Evolutionary conservation across 2,888 invertebrate species (phyloP), one percentile per base, ranked within the genome.

Genomic region (Sarcophaga variegata): DNA sequence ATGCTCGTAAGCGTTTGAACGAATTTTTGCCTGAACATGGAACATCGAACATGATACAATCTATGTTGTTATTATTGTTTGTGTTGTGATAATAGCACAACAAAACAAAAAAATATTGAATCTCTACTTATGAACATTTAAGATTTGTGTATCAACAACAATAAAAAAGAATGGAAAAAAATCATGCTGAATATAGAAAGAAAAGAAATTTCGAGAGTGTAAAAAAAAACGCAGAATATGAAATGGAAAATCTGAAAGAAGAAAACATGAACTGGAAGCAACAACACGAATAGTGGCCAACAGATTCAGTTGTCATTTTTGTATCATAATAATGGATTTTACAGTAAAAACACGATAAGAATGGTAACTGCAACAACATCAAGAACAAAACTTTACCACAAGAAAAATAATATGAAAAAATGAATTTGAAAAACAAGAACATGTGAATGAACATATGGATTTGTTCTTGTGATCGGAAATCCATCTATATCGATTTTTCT

Each of bases 271-370:
- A 49, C 60, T 6, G 37, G 10, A 37, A 37, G 37, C 37, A 37
- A 67, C 59, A 67, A 78, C 62, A 59, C 75, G 70, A 80, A 76
- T 60, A 76, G 67, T 37, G 71, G 81, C 20, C 54, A 20, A 78
- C 37, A 62, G 69, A 66, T 67, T 77, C 66, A 17, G 49, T 79
- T 87, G 81, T 82, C 84, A 82, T 84, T 76, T 87, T 79, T 77
- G 81, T 37, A 66, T 79, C 81, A 87, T 76, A 86, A 83, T 87
- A 78, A 83, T 81, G 64, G 83, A 70, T 66, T 78, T 79, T 63
- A 71, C 70, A 82, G 70, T 12, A 75, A 22, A 63, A 64, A 49
- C 14, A 54, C 4, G 14, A 64, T 25, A 64, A 74, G 6, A 49
- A 85, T 37, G 37, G 37, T 45, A 69, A 10, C 54, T 25, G 45